These are phyloP conservation scores for Melinaea menophilus DNA, from an alignment of 2,888 invertebrate genomes.

Conservation along the genomic window DNA sequence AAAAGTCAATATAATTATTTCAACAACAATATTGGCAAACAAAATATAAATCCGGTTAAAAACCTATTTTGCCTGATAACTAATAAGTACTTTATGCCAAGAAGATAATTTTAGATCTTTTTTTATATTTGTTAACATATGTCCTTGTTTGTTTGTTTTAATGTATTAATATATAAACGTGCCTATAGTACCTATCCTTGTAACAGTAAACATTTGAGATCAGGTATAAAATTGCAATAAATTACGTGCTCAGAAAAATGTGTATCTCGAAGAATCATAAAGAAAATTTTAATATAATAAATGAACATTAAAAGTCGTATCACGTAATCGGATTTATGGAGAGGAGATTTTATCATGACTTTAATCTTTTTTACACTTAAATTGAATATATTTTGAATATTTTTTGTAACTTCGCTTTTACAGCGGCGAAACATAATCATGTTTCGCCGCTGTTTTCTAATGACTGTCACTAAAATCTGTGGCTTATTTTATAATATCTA, in stretches of 20 bases:
- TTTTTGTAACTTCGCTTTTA: neutral
- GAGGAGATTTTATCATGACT: neutral
- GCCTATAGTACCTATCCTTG: too few species aligned
- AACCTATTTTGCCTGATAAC: neutral
- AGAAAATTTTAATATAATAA: conserved; percentile 7
- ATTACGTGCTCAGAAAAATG: conserved; percentile 15
- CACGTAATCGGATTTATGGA: conserved; percentile 5
- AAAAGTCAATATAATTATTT: neutral
- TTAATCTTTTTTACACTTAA: neutral
- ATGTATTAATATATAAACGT: too few species aligned
- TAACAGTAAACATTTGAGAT: neutral
- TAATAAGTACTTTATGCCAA: too few species aligned
- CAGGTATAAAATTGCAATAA: conserved; percentile 12
- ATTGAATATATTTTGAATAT: neutral
- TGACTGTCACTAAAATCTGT: neutral
- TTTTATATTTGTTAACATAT: too few species aligned
- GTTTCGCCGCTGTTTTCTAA: neutral
- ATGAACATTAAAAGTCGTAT: conserved; percentile 13
- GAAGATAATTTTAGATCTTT: too few species aligned
- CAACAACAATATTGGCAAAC: too few species aligned
- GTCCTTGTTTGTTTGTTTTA: too few species aligned
- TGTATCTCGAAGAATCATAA: neutral
- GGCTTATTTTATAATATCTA: neutral
- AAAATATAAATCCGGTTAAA: neutral
- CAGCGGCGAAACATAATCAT: too few species aligned